These are phyloP conservation scores for Ectemnius cavifrons DNA, from an alignment of 2,888 invertebrate species.

Conservation along the genomic window DNA sequence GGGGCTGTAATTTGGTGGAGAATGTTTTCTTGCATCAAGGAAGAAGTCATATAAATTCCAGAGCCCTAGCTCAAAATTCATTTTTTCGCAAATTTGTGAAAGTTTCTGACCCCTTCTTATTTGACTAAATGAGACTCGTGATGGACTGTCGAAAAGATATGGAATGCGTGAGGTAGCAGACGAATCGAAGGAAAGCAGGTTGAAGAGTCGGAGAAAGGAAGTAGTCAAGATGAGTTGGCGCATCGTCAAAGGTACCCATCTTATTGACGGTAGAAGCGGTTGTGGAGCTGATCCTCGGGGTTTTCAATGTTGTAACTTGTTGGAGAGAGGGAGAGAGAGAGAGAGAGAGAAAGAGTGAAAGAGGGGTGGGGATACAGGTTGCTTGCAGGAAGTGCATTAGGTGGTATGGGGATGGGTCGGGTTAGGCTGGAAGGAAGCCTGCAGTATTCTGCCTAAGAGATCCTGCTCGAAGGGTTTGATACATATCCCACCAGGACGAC, in stretches of 20 bases:
- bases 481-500: conserved; percentile 46
- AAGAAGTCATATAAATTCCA: too few relatives aligned
- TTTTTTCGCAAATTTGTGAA: too few relatives aligned
- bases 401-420: conserved; percentile 7
- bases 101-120: too few relatives aligned
- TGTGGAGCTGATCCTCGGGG: conserved; percentile 47
- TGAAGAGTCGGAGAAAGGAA: conserved; percentile 24
- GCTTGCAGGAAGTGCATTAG: conserved; percentile 65
- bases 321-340: conserved; percentile 1
- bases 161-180: not conserved
- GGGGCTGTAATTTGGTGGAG: too few relatives aligned
- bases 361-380: not conserved
- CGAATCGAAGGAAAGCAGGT: not conserved
- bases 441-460: conserved; percentile 57
- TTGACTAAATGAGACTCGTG: too few relatives aligned
- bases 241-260: conserved; percentile 31
- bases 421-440: not conserved
- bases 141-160: not conserved
- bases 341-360: conserved; percentile 1
- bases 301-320: conserved; percentile 48
- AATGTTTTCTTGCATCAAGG: too few relatives aligned
- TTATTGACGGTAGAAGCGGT: conserved; percentile 17
- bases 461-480: conserved; percentile 50
- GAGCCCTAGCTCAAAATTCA: too few relatives aligned
- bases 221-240: conserved; percentile 16